Percentiles rank a stretch among this genome's conserved stretches.
These are phyloP conservation scores for Agonopterix alstromeriana DNA, from an alignment of 2,888 invertebrate genomes.

Conservation along the genomic window DNA sequence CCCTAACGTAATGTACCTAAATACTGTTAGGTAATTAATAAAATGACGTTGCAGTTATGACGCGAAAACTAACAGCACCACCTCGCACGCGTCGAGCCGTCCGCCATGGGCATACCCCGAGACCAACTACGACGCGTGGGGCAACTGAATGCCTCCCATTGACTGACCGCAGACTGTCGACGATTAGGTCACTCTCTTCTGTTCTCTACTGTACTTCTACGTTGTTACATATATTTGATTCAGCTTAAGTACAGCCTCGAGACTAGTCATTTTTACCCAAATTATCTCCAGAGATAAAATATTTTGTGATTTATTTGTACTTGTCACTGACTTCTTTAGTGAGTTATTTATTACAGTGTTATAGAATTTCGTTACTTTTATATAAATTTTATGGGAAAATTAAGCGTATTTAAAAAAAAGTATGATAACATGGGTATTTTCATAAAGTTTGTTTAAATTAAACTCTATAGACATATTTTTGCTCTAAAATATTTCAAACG, in stretches of 20 bases:
- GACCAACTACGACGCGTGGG: constrained; percentile 46
- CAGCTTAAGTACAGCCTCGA: too few species aligned
- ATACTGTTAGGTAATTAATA: background rate
- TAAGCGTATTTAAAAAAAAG: background rate
- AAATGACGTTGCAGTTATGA: constrained; percentile 47
- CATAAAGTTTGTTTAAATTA: constrained; percentile 1
- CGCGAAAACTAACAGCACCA: constrained; percentile 49
- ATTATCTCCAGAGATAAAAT: background rate
- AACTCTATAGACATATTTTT: background rate
- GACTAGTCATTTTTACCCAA: background rate
- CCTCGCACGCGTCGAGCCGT: constrained; percentile 54
- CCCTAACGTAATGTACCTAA: too few species aligned
- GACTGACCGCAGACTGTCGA: background rate
- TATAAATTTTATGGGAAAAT: too few species aligned
- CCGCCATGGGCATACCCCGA: constrained; percentile 69
- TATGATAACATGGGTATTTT: constrained; percentile 4
- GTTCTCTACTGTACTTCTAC: too few species aligned
- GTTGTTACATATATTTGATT: too few species aligned
- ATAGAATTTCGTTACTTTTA: too few species aligned
- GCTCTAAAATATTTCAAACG: background rate
- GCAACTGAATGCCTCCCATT: constrained; percentile 32
- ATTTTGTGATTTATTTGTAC: background rate
- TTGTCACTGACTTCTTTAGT: too few species aligned
- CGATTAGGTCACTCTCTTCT: background rate
- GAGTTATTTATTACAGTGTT: too few species aligned